Conservation (phyloP, 2,888 invertebrate genomes). For the Tipula vernalis region DNA sequence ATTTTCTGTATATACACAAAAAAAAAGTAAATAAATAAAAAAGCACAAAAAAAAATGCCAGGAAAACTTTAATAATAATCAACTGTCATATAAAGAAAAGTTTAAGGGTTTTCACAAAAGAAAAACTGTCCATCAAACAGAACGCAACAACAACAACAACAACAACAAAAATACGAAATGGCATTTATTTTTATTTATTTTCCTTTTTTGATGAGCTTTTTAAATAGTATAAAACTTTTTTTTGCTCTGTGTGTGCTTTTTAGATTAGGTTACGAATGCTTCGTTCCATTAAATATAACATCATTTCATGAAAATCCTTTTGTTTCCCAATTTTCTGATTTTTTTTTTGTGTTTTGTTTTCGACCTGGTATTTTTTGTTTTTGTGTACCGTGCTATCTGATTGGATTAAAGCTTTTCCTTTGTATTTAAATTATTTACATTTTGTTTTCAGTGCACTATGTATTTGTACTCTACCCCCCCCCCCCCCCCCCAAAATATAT, state of each 20-base stretch:
- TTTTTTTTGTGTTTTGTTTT: neutral
- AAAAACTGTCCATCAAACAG: neutral
- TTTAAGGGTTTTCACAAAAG: neutral
- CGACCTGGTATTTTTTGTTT: neutral
- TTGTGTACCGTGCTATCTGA: neutral
- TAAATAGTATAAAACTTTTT: neutral
- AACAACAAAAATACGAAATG: neutral
- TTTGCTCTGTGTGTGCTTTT: neutral
- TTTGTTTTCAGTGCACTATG: neutral
- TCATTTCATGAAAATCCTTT: neutral
- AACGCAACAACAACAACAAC: neutral
- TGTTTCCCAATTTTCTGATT: neutral
- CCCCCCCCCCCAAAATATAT: neutral
- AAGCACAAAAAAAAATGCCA: neutral
- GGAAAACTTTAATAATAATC: conserved; percentile 4
- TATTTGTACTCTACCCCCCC: too few species aligned
- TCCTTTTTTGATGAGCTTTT: neutral
- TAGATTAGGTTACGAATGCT: neutral
- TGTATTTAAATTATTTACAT: neutral
- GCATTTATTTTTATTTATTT: neutral
- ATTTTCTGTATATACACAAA: neutral
- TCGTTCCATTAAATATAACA: neutral
- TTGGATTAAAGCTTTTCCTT: neutral
- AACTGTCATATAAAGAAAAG: conserved; percentile 4
- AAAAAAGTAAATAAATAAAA: neutral